phyloP scores from a whole-genome alignment of 2,888 invertebrate species.

The Rhagophthalmus giganteus region DNA sequence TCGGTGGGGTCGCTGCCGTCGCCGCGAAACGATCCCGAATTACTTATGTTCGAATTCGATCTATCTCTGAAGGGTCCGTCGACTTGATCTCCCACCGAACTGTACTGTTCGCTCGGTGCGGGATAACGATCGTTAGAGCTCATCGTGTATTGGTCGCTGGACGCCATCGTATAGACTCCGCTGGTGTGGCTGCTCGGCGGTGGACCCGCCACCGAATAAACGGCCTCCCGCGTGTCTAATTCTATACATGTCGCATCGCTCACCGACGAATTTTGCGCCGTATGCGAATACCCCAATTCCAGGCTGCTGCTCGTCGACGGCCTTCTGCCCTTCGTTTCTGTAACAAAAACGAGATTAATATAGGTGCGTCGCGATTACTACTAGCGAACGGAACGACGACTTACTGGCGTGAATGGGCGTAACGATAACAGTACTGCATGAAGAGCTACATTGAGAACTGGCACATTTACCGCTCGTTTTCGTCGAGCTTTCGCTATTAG shows the following conservation, averaged over 20 bases:
- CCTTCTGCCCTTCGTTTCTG: slow-evolving; percentile 60
- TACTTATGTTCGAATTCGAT: slow-evolving; percentile 79
- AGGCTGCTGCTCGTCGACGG: slow-evolving; percentile 79
- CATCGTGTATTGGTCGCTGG: slow-evolving; percentile 59
- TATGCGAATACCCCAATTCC: slow-evolving; percentile 83
- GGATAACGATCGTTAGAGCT: slow-evolving; percentile 50
- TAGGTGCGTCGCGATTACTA: too few relatives aligned
- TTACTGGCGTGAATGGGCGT: slow-evolving; percentile 57
- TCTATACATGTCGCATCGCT: slow-evolving; percentile 74
- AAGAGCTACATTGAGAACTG: slow-evolving; percentile 83
- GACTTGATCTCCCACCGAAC: slow-evolving; percentile 51
- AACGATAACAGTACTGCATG: slow-evolving; percentile 85
- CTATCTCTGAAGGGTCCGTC: slow-evolving; percentile 64
- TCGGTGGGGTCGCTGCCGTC: slow-evolving; percentile 89
- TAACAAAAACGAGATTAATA: too few relatives aligned
- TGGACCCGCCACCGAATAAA: slow-evolving; percentile 61
- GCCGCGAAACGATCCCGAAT: slow-evolving; percentile 78
- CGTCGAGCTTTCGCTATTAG: slow-evolving; percentile 60
- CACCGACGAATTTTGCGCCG: slow-evolving; percentile 81
- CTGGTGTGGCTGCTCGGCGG: slow-evolving; percentile 81
- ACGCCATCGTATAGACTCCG: slow-evolving; percentile 81
- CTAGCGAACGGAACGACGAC: too few relatives aligned
- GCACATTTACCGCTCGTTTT: slow-evolving; percentile 66
- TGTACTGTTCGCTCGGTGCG: slow-evolving; percentile 46
- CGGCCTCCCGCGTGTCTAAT: slow-evolving; percentile 58